Percentiles rank a stretch among this genome's conserved stretches.
phyloP scores from a whole-genome alignment of 2,113 vertebrate genomes.

The Heptranchias perlo region DNA sequence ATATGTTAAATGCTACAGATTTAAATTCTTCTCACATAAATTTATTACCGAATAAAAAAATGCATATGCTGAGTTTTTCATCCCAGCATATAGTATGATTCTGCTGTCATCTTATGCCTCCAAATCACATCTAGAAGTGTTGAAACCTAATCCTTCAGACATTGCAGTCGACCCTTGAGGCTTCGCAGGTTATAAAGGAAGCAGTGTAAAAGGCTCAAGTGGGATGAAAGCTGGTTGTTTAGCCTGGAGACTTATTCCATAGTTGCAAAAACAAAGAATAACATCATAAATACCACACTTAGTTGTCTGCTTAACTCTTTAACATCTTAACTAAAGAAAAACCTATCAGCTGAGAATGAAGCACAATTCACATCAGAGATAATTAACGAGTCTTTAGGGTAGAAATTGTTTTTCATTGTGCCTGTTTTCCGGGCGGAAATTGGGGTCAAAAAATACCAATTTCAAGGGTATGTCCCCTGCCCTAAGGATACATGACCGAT shows the following conservation, averaged over 20 bases:
- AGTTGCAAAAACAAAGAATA: not conserved
- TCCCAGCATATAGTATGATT: not conserved
- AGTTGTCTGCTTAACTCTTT: not conserved
- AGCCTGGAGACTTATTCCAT: slow-evolving; percentile 9
- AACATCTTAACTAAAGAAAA: not conserved
- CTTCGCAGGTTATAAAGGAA: not conserved
- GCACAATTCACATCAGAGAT: not conserved
- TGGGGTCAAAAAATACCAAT: not conserved
- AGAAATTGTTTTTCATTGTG: not conserved
- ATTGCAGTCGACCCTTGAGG: not conserved
- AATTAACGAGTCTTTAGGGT: not conserved
- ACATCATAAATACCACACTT: not conserved
- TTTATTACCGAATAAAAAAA: not conserved
- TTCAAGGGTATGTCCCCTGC: not conserved
- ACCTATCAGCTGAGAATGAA: not conserved
- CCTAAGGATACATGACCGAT: not conserved
- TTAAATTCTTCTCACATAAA: not conserved
- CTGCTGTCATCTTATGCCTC: not conserved
- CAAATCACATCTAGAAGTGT: not conserved
- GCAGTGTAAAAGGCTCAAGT: slow-evolving; percentile 16
- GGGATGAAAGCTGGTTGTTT: not conserved
- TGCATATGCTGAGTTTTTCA: not conserved
- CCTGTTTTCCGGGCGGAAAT: not conserved
- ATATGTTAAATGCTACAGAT: not conserved
- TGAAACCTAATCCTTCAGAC: not conserved